phyloP scores from a whole-genome alignment of 37 sponge, comb jelly and placozoan genomes.

The Mnemiopsis leidyi region DNA sequence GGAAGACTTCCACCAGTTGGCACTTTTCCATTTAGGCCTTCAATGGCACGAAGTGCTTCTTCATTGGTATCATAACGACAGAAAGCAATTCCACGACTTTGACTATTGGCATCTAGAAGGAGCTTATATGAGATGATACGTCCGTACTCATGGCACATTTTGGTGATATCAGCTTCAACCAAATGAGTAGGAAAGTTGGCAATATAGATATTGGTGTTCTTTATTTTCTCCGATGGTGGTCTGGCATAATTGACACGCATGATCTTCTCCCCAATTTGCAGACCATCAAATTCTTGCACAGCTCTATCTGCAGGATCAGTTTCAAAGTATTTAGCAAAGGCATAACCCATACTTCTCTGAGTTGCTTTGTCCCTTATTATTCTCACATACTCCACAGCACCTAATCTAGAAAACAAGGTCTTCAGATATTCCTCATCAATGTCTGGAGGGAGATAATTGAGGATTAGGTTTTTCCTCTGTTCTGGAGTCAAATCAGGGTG shows the following conservation, averaged over 20 bases:
- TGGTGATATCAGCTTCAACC: conserved; percentile 74
- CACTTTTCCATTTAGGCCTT: conserved; percentile 72
- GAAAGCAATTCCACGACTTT: conserved; percentile 83
- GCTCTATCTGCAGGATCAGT: conserved; percentile 75
- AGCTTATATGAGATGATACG: conserved; percentile 84
- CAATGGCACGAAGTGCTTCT: conserved; percentile 83
- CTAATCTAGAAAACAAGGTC: conserved; percentile 74
- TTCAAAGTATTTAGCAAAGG: conserved; percentile 78
- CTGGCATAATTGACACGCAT: conserved; percentile 93
- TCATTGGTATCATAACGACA: conserved; percentile 83
- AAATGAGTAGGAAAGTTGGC: conserved; percentile 78
- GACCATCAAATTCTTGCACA: conserved; percentile 78
- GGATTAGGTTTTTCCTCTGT: conserved; percentile 80
- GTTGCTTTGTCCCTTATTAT: conserved; percentile 80
- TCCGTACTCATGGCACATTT: conserved; percentile 79
- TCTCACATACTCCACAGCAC: conserved; percentile 78
- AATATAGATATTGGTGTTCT: conserved; percentile 90
- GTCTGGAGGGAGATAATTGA: conserved; percentile 92
- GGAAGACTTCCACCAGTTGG: conserved; percentile 73
- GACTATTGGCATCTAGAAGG: conserved; percentile 70
- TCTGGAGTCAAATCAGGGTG: conserved; percentile 62
- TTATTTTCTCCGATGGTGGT: conserved; percentile 79
- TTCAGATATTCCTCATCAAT: conserved; percentile 81
- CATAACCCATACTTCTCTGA: conserved; percentile 83
- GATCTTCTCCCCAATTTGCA: conserved; percentile 72